Conservation (phyloP, 2,113 vertebrate species). For the Henicopernis longicauda region DNA sequence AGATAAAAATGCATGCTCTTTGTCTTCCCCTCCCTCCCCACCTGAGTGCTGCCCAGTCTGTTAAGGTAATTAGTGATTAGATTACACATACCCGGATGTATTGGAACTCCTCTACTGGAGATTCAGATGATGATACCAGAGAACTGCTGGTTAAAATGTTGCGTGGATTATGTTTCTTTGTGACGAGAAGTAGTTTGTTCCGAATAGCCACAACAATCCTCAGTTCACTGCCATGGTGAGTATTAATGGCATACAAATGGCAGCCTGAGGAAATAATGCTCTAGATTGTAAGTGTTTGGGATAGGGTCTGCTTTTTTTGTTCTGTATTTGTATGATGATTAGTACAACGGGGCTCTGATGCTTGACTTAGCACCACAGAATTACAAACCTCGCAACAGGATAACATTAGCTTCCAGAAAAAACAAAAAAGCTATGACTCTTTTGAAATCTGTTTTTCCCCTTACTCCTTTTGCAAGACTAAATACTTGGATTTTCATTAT, state of each 20-base stretch:
- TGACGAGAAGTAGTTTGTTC: constrained; percentile 96
- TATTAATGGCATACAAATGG: constrained; percentile 96
- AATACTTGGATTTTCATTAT: neutral
- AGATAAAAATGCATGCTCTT: neutral
- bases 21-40: neutral
- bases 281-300: neutral
- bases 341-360: neutral
- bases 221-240: constrained; percentile 90
- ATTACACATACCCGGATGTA: constrained; percentile 89
- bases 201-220: constrained; percentile 92
- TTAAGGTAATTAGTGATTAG: neutral
- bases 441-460: neutral
- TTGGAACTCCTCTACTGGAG: constrained; percentile 95
- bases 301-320: neutral
- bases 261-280: constrained; percentile 81
- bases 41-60: neutral
- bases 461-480: neutral
- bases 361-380: neutral
- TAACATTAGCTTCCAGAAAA: neutral
- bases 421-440: neutral
- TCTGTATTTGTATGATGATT: neutral
- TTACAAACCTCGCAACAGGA: neutral
- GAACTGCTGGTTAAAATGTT: constrained; percentile 59
- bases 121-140: constrained; percentile 67
- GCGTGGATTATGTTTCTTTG: constrained; percentile 79